Base-by-base conservation (phyloP, 1,140 invertebrate species). In the Portunus trituberculatus region DNA sequence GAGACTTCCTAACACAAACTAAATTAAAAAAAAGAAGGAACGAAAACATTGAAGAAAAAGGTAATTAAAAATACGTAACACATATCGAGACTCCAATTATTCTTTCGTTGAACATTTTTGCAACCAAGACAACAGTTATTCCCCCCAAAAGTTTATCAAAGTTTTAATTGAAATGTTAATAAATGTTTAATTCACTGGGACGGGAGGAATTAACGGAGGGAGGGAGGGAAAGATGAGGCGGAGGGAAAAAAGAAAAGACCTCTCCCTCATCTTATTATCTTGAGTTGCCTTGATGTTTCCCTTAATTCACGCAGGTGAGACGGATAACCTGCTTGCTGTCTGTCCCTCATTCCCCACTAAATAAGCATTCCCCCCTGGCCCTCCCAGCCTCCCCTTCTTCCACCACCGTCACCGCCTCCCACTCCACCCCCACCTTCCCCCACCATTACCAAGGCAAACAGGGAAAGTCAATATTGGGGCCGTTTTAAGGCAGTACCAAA, bases 81-180 rank as follows among this genome's bases (percentile, higher is more conserved):
- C 31, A 59, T 91, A 91, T 91, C 46, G 89, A 59, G n/a, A n/a
- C 20, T 28, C 28, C 48, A 91, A 91, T 91, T n/a, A 91, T 91
- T 91, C 89, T 91, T 91, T 59, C 89, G 46, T 32, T 59, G 25
- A 32, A 59, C 89, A 91, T 59, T 59, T 59, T 91, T 91, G 16
- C 59, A 59, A 91, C 89, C 46, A 39, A 29, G 32, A 91, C 48
- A 59, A 91, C 46, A 91, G 59, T 91, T 91, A 91, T 91, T 91
- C 31, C 89, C 89, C 89, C 67, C 6, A 32, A 91, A 91, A 91
- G 46, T 52, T 91, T 52, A 4, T 7, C n/a, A 91, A 91, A 91
- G 89, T 91, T 91, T 91, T 91, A 91, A 91, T 91, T 91, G 89
- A 91, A 91, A 59, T 91, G 89, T 59, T 91, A 91, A 52, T 91